phyloP scores from a whole-genome alignment of 35 echinoderm and acorn worm species.

The Diadema setosum region DNA sequence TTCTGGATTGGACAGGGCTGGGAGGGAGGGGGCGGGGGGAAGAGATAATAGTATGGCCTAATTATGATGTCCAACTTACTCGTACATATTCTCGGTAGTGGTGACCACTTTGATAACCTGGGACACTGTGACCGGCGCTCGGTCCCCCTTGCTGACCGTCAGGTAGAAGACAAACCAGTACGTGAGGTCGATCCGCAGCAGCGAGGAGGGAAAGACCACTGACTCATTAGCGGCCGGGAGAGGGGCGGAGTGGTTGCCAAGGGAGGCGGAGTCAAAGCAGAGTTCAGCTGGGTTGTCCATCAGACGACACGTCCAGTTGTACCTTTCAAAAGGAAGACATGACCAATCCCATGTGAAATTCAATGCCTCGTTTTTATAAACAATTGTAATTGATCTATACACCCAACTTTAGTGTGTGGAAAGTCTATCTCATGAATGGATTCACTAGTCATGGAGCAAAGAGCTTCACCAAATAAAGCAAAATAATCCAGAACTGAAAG shows the following conservation, averaged over 20 bases:
- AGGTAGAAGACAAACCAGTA: slow-evolving; percentile 62
- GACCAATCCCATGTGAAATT: too few species aligned
- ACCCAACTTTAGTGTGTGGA: too few species aligned
- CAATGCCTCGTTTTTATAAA: too few species aligned
- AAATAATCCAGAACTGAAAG: too few species aligned
- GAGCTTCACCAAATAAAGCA: too few species aligned
- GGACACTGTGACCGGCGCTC: background rate
- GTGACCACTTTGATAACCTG: slow-evolving; percentile 43
- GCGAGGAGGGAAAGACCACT: slow-evolving; percentile 13
- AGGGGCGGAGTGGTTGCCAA: slow-evolving; percentile 2
- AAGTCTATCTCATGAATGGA: too few species aligned
- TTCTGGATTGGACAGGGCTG: too few species aligned
- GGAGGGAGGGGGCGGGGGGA: too few species aligned
- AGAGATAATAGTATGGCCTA: too few species aligned
- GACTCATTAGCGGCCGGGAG: slow-evolving; percentile 11
- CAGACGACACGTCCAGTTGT: slow-evolving; percentile 64
- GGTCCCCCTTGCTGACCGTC: slow-evolving; percentile 50
- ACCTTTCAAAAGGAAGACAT: slow-evolving; percentile 21
- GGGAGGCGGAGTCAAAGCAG: slow-evolving; percentile 35
- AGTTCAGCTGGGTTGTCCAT: background rate
- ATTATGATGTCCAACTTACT: too few species aligned
- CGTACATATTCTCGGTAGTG: background rate
- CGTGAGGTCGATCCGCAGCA: slow-evolving; percentile 8
- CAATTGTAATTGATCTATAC: too few species aligned
- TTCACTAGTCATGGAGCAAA: too few species aligned